These are phyloP conservation scores for Falco rusticolus DNA, from an alignment of 2,797 vertebrate genomes.

Conservation along the genomic window DNA sequence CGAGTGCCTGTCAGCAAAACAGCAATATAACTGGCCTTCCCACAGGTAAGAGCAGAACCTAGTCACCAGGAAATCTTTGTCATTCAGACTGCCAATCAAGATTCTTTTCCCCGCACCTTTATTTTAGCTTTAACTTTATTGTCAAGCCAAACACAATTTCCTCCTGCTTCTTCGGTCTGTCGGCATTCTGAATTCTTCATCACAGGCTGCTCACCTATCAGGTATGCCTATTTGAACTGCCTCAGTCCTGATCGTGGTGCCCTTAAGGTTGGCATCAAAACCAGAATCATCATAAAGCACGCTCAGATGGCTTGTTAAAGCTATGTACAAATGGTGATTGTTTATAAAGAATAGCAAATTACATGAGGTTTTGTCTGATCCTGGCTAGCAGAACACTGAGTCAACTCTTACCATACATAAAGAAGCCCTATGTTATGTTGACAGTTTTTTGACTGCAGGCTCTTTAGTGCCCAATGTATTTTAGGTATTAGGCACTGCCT, in stretches of 20 bases:
- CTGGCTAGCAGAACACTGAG: neutral
- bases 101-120: neutral
- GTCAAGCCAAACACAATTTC: neutral
- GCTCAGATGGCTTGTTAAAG: neutral
- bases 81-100: neutral
- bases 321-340: neutral
- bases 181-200: neutral
- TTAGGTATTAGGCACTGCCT: neutral
- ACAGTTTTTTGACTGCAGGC: neutral
- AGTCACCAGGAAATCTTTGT: neutral
- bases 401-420: neutral
- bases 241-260: accelerated
- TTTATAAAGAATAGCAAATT: neutral
- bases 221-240: neutral
- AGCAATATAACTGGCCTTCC: neutral
- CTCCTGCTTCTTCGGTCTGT: neutral
- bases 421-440: neutral
- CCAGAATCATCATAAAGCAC: neutral
- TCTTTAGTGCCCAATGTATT: neutral
- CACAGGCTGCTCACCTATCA: neutral
- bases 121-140: neutral
- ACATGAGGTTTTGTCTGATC: neutral
- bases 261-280: neutral
- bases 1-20: neutral
- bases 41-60: neutral